A percentile compares a stretch with the other conserved stretches of the same genome.
These are phyloP conservation scores for Hartigia nigra DNA, from an alignment of 2,888 invertebrate genomes.

Conservation along the genomic window DNA sequence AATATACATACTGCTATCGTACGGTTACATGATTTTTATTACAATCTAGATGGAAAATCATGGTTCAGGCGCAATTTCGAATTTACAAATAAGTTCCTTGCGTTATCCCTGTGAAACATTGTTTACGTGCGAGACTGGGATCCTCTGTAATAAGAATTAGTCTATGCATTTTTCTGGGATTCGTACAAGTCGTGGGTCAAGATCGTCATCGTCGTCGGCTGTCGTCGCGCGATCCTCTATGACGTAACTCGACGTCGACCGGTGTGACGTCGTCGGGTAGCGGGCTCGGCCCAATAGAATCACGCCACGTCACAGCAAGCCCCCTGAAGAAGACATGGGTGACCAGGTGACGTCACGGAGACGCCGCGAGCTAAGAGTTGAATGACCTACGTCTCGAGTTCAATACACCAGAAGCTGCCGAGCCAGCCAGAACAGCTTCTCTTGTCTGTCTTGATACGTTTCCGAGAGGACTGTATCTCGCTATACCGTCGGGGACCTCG, in stretches of 20 bases:
- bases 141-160: not conserved
- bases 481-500: not conserved
- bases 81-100: not conserved
- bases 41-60: not conserved
- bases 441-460: not conserved
- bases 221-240: not conserved
- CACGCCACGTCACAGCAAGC: constrained; percentile 50
- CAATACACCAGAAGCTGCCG: constrained; percentile 53
- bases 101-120: not conserved
- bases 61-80: not conserved
- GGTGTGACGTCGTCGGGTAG: constrained; percentile 49
- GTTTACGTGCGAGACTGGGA: not conserved
- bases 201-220: not conserved
- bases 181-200: not conserved
- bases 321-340: constrained; percentile 40
- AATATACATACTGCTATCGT: not conserved
- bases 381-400: constrained; percentile 62
- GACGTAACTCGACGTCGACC: not conserved
- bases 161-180: not conserved
- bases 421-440: not conserved
- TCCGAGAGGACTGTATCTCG: not conserved
- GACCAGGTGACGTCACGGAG: constrained; percentile 22
- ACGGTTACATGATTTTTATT: not conserved
- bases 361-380: constrained; percentile 44
- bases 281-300: constrained; percentile 41